Conservation (phyloP, 2,113 vertebrate genomes). For the Harpagus bidentatus region DNA sequence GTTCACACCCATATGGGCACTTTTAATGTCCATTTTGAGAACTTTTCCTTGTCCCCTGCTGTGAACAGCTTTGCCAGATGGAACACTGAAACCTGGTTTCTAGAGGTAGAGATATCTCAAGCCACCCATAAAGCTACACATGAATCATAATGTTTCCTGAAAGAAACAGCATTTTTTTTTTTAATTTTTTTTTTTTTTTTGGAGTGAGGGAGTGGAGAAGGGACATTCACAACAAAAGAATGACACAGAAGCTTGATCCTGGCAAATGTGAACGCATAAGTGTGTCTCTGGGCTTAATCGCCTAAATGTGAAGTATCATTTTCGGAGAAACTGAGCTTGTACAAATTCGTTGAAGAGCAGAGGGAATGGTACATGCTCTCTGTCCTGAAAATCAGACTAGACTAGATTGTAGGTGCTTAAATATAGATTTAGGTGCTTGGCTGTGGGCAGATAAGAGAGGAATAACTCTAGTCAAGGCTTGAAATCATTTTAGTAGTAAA, state of each 20-base stretch:
- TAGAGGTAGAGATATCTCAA: background rate
- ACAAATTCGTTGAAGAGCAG: background rate
- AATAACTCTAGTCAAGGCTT: background rate
- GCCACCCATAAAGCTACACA: fast-evolving
- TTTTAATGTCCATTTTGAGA: background rate
- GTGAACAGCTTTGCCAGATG: background rate
- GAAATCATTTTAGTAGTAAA: background rate
- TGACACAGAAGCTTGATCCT: background rate
- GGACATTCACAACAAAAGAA: background rate
- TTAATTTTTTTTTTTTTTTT: background rate
- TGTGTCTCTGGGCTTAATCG: background rate
- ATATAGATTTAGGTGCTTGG: background rate
- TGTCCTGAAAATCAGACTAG: conserved; percentile 11
- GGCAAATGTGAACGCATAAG: background rate
- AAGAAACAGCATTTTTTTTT: background rate
- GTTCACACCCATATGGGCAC: background rate
- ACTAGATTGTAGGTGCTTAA: conserved; percentile 19
- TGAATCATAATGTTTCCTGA: background rate
- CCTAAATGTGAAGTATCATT: background rate
- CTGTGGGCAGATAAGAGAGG: background rate
- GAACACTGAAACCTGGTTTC: background rate
- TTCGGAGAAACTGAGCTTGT: background rate
- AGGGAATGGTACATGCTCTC: background rate
- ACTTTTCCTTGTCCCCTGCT: background rate
- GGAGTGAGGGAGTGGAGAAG: background rate